Base-by-base conservation (phyloP, 1,140 invertebrate genomes). In the Neodiprion virginianus region DNA sequence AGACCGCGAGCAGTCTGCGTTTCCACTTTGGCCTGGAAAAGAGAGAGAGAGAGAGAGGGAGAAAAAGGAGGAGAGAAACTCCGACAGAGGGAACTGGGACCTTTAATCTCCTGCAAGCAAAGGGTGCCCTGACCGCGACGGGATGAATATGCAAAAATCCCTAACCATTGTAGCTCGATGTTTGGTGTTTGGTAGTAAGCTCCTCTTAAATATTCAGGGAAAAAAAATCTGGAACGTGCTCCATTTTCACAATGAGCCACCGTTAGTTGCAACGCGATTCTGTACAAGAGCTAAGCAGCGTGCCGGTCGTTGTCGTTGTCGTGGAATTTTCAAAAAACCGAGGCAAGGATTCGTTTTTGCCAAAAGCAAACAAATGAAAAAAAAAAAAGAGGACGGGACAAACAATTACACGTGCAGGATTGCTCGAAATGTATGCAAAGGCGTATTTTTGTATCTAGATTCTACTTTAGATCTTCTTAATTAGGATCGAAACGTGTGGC, bases 101-200 rank as follows among this genome's bases (percentile, higher is more conserved):
- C 53, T 61, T 61, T 61, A 61, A 61, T 61, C 53, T 61, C 53
- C 53, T 61, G n/a, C 53, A 17, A 61, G 53, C 53, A 61, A 61
- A 61, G 53, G 53, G 53, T 61, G 53, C 28, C 28, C 28, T 40
- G 28, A 40, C 28, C 28, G 28, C 28, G 11, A 61, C 28, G 53
- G 7, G n/a, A 61, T 61, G 53, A 61, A 61, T 61, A 61, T 61
- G 53, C 53, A 61, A 61, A 61, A 61, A 61, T 61, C n/a, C n/a
- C n/a, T 7, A 61, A 61, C 53, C 53, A 61, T 61, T 61, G 53
- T 61, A 12, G n/a, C 53, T 17, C 4, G 53, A 14, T 61, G 53
- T 61, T 61, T 61, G 53, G 53, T 61, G 11, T 61, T 61, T 17
- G 53, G 53, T 5, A 61, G 53, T 61, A 17, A 9, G n/a, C 53